Conservation (phyloP, 2,113 vertebrate species). For the Halichoeres trimaculatus region DNA sequence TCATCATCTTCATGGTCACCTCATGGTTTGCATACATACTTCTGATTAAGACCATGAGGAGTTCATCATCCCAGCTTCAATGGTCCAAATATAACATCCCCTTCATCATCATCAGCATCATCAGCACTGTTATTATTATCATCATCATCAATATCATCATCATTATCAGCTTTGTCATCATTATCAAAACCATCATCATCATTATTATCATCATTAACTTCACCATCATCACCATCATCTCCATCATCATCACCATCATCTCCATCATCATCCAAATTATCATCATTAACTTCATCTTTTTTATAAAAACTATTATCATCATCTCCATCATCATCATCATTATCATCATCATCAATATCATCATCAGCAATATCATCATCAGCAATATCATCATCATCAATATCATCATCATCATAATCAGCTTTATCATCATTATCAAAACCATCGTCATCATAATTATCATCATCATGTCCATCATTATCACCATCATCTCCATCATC, state of each 20-base stretch:
- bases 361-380: background rate
- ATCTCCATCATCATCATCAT: slow-evolving; percentile 1
- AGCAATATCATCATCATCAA: background rate
- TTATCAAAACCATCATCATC: background rate
- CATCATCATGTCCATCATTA: background rate
- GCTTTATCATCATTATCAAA: no score
- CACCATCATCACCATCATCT: no score
- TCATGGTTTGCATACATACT: no score
- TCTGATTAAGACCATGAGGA: background rate
- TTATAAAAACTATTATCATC: background rate
- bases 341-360: background rate
- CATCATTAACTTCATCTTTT: slow-evolving; percentile 12
- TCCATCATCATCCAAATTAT: no score
- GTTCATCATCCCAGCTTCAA: no score
- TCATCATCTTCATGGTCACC: no score
- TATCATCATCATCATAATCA: background rate
- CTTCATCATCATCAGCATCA: no score
- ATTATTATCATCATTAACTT: no score
- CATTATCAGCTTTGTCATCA: no score
- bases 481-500: background rate
- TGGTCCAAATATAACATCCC: no score
- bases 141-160: no score
- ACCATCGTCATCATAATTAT: background rate
- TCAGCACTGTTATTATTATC: background rate
- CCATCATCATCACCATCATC: background rate